Conservation (phyloP, 2,113 vertebrate genomes). For the Tricholaema leucomelas region DNA sequence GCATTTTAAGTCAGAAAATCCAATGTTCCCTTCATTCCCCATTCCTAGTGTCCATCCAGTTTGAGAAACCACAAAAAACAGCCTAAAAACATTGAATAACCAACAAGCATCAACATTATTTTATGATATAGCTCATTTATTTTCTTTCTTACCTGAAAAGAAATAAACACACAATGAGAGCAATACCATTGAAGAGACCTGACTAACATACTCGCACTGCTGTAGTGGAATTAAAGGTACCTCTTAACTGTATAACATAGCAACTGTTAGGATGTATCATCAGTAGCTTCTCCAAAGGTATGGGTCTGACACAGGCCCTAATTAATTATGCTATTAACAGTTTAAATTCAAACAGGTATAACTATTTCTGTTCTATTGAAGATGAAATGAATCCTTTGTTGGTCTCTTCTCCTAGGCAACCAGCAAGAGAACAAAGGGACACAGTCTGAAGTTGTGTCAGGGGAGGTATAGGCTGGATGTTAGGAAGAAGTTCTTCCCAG, state of each 20-base stretch:
- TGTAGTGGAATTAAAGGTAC: neutral
- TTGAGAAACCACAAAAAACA: neutral
- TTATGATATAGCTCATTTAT: neutral
- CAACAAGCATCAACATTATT: neutral
- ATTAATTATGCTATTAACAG: neutral
- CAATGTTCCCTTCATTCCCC: neutral
- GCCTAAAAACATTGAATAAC: neutral
- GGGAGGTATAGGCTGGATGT: too few species aligned
- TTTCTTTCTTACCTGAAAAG: neutral
- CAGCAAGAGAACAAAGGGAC: too few species aligned
- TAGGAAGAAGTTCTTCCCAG: too few species aligned
- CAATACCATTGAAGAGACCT: neutral
- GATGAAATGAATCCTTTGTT: neutral
- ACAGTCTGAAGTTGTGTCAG: too few species aligned
- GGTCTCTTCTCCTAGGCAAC: too few species aligned
- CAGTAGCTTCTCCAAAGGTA: neutral
- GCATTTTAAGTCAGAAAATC: neutral
- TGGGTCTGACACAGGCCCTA: neutral
- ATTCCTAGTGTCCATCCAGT: neutral
- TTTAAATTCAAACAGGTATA: neutral
- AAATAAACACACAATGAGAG: neutral
- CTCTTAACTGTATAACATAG: neutral
- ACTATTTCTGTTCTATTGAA: neutral
- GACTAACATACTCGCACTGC: neutral
- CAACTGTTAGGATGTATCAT: accelerated